Evolutionary conservation across 1,140 invertebrate species (phyloP).

Genomic region (Geopemphigus sp.): DNA sequence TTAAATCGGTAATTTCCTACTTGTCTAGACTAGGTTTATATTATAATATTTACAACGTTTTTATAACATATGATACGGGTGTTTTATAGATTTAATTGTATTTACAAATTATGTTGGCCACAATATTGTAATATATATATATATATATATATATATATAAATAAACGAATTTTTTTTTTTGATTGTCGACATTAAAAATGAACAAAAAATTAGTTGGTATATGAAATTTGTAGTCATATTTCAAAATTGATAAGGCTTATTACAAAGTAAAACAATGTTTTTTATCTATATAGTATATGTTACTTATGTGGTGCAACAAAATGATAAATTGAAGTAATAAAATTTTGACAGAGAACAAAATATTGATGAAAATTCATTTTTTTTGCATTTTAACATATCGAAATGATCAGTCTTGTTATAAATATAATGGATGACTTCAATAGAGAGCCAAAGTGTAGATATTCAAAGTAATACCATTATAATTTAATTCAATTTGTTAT

Average conservation of each 20-base stretch:
- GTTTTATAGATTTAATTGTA: slow-evolving; percentile 18
- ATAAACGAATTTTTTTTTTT: background rate
- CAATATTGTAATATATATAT: slow-evolving; percentile 37
- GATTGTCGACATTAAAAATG: slow-evolving; percentile 40
- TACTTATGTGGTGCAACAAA: background rate
- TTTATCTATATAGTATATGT: background rate
- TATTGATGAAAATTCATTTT: slow-evolving; percentile 15
- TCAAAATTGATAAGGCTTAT: slow-evolving; percentile 9
- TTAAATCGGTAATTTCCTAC: slow-evolving; percentile 31
- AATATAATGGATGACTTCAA: slow-evolving; percentile 23
- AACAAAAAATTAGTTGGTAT: slow-evolving; percentile 1
- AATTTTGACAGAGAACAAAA: slow-evolving; percentile 35
- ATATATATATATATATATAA: background rate
- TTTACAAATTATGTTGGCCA: slow-evolving; percentile 48
- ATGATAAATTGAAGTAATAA: background rate
- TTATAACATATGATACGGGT: background rate
- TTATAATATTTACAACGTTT: slow-evolving; percentile 35
- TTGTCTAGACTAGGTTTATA: slow-evolving; percentile 30
- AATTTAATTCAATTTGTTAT: background rate
- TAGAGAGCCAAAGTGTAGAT: background rate
- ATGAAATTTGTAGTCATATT: slow-evolving; percentile 18
- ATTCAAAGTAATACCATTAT: slow-evolving; percentile 12
- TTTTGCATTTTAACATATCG: slow-evolving; percentile 37
- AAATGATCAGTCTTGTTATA: slow-evolving; percentile 46
- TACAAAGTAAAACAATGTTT: slow-evolving; percentile 15